Conservation (phyloP, 2,888 invertebrate species). For the Lasioglossum calceatum region DNA sequence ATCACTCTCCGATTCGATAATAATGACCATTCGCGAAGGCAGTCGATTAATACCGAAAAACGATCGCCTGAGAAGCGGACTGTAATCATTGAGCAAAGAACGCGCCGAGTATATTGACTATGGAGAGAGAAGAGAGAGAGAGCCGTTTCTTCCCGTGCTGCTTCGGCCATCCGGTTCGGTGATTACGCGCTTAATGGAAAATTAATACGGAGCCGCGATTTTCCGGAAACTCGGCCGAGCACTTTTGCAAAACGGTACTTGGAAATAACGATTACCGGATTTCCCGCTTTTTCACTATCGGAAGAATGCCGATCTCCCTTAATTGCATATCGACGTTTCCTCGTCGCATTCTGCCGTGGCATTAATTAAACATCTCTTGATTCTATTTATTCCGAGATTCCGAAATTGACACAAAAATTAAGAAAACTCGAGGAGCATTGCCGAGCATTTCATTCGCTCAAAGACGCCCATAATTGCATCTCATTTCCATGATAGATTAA, state of each 20-base stretch:
- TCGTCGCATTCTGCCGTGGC: not conserved
- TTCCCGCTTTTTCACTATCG: not conserved
- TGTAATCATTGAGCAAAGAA: slow-evolving; percentile 6
- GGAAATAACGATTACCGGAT: slow-evolving; percentile 25
- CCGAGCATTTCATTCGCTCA: not conserved
- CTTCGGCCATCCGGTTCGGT: not conserved
- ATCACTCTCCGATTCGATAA: not conserved
- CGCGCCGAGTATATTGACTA: not conserved
- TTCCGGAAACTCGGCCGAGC: not conserved
- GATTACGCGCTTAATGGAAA: slow-evolving; percentile 46
- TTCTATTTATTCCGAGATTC: not conserved
- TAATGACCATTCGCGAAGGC: not conserved
- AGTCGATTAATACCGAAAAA: slow-evolving; percentile 7
- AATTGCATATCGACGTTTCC: slow-evolving; percentile 15
- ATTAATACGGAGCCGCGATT: slow-evolving; percentile 36
- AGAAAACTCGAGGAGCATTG: not conserved
- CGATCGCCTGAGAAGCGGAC: not conserved
- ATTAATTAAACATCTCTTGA: slow-evolving; percentile 1
- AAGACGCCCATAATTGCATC: not conserved
- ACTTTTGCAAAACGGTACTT: slow-evolving; percentile 10
- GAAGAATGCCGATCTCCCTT: not conserved
- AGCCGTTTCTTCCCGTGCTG: not conserved
- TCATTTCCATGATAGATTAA: not conserved
- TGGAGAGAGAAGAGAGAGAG: not conserved
- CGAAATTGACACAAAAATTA: not conserved